These are phyloP conservation scores for Drosophila meridiana DNA, from an alignment of 2,888 invertebrate species.

Conservation along the genomic window DNA sequence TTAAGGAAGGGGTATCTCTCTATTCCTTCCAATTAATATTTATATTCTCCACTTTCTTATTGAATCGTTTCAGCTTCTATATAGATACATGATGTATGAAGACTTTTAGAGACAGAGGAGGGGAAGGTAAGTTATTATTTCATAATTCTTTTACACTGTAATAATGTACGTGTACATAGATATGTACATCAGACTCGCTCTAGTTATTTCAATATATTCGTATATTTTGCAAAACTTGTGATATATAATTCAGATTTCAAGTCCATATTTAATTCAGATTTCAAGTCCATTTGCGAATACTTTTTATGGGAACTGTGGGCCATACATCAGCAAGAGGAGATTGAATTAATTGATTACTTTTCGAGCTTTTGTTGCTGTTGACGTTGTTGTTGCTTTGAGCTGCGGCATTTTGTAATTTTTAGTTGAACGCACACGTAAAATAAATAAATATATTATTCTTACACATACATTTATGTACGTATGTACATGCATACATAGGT, in stretches of 20 bases:
- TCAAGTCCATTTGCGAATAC: neutral
- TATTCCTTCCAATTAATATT: too few species aligned
- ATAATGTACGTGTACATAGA: neutral
- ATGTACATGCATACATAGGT: conserved; percentile 16
- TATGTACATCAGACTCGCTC: neutral
- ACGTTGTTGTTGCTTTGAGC: conserved; percentile 21
- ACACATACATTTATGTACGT: neutral
- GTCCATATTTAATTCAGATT: neutral
- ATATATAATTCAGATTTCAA: too few species aligned
- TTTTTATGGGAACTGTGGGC: neutral
- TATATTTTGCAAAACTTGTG: too few species aligned
- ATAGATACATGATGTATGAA: too few species aligned
- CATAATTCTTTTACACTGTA: too few species aligned
- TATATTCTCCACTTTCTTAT: too few species aligned
- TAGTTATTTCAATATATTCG: neutral
- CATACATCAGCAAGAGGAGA: neutral
- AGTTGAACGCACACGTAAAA: conserved; percentile 16
- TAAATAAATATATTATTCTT: conserved; percentile 34
- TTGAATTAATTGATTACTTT: conserved; percentile 7
- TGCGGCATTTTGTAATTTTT: conserved; percentile 18
- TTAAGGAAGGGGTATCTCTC: too few species aligned
- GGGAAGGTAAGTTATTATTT: too few species aligned
- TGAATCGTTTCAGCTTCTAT: too few species aligned
- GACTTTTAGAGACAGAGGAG: too few species aligned
- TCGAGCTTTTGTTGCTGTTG: conserved; percentile 7